Base-by-base conservation (phyloP, 2,888 invertebrate genomes). In the Caradrina kadenii region DNA sequence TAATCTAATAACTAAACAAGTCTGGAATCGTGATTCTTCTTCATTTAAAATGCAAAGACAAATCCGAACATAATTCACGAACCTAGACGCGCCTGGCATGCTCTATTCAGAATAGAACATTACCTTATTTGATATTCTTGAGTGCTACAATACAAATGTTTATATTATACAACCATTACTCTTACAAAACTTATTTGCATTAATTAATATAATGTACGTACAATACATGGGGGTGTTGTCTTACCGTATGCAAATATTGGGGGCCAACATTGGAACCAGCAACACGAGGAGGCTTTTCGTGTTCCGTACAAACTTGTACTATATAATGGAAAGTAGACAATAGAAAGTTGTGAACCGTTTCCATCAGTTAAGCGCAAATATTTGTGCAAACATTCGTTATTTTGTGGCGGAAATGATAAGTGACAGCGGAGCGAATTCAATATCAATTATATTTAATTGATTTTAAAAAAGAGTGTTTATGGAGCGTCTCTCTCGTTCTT, bases 311-410 rank as follows among this genome's bases (percentile, higher is more conserved):
- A 88, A 88, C 87, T 89, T 87, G 83, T 80, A 65, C 87, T 90
- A 91, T 91, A 92, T 92, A 92, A 93, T 92, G 89, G 88, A 81
- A 88, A 90, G 89, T 91, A 91, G 84, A 88, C 84, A 88, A 82
- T 84, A 73, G 73, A 80, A 85, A 88, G 86, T 87, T 87, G 81
- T 79, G 78, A 86, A 71, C 71, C 73, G 83, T 81, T 87, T 72
- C 85, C 88, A 89, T 88, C 89, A 86, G 86, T 80, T 83, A 81
- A 76, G 74, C 63, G 79, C 87, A 90, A 89, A 89, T 89, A 89
- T 91, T 91, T 91, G 87, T 80, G 76, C 84, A 86, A 88, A 86
- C 84, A 82, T 85, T 86, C 78, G 81, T 78, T 80, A 75, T 77
- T 69, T 75, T 69, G 67, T 63, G 81, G 76, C 22, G 22, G 17